Conservation (phyloP, 2,113 vertebrate species). For the Indri indri region DNA sequence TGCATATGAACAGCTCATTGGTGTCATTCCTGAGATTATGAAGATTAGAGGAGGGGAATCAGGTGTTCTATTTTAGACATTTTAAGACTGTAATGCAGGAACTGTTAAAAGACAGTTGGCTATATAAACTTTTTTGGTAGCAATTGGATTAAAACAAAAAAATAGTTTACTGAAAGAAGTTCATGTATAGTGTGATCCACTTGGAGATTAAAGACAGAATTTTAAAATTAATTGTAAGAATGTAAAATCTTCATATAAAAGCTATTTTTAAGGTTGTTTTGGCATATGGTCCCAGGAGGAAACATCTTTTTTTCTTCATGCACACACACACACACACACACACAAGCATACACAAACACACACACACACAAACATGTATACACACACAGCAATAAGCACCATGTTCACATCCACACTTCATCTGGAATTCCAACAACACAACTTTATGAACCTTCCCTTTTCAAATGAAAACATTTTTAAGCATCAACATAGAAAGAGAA, state of each 20-base stretch:
- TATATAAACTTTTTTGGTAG: neutral
- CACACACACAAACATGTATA: neutral
- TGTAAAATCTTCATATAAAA: conserved; percentile 19
- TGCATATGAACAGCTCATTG: too few species aligned
- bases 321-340: neutral
- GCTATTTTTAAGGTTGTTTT: conserved; percentile 36
- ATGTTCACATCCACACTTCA: neutral
- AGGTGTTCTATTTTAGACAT: neutral
- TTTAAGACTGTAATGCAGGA: neutral
- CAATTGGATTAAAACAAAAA: neutral
- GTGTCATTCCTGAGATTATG: neutral
- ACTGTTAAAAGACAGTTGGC: neutral
- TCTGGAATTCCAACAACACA: neutral
- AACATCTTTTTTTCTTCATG: neutral
- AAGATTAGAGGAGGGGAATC: neutral
- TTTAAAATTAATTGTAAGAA: neutral
- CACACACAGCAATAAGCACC: neutral
- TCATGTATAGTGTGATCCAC: neutral
- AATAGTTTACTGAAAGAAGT: conserved; percentile 19
- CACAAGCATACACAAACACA: neutral
- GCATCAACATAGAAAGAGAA: neutral
- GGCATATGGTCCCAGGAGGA: neutral
- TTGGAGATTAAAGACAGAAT: neutral
- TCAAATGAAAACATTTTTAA: neutral
- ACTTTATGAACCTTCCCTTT: neutral